Base-by-base conservation (phyloP, 2,888 invertebrate genomes). In the Megamerina dolium region DNA sequence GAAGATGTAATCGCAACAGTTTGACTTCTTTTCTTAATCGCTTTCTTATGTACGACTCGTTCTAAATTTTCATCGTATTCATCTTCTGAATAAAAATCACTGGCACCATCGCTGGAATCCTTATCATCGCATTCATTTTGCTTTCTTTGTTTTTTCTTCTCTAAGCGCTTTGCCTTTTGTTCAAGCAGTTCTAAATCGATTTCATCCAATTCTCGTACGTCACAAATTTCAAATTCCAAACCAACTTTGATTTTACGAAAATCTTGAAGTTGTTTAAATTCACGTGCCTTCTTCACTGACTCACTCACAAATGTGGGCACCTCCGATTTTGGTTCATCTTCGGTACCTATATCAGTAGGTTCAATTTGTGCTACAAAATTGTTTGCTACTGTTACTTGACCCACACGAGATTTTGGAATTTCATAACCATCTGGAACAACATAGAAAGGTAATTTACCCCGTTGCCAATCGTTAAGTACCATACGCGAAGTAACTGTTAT, bases 381-480 rank as follows among this genome's bases (percentile, higher is more conserved):
- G 6, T 6, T 23, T 61, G 47, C 39, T 34, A 23, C 58, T 32
- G 48, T 55, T 17, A 49, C 45, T 29, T 47, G 49, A 18, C 53
- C 50, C 12, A 63, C 62, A 50, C 75, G 74, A 16, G 76, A 68
- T 51, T 81, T 68, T 3, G 87, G 85, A 37, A 77, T 72, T 69
- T 85, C 87, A 72, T 80, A 88, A 2, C 86, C 87, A 55, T 87
- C 85, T 13, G 96, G 96, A 34, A 83, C 77, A 4, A 91, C 84
- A 75, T 91, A 99, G 72, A 89, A 97, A 1, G 97, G 96, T 41
- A 99, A 73, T 72, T 93, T 94, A 5, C 99, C 99, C 60, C 99
- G 79, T 73, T 99, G 97, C 88, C 94, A 99, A 71, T 99, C 99
- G 74, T 99, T 99, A 3, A 99, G 77, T 9, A 99, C 82, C 88